A percentile compares a stretch with the other conserved stretches of the same genome.
phyloP scores from a whole-genome alignment of 2,888 invertebrate genomes.

The Eilema griseolum region DNA sequence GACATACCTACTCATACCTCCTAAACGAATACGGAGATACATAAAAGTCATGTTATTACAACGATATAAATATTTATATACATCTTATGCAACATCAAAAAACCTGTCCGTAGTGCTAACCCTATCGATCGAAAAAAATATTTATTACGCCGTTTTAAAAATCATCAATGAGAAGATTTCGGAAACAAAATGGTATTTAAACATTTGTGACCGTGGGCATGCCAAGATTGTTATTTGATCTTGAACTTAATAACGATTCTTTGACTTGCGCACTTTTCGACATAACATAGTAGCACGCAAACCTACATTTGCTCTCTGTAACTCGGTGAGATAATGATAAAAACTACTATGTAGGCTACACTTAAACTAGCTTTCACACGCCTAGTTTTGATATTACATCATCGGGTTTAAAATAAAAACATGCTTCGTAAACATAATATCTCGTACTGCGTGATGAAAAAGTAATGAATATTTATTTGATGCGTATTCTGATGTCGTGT shows the following conservation, averaged over 20 bases:
- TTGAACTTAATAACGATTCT: conserved; percentile 58
- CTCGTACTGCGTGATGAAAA: too few species aligned
- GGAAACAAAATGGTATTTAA: conserved; percentile 28
- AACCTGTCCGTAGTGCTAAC: background rate
- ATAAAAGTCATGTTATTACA: background rate
- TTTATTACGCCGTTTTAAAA: background rate
- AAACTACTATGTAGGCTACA: conserved; percentile 30
- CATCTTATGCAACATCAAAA: background rate
- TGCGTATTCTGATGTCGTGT: background rate
- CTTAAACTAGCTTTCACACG: conserved; percentile 34
- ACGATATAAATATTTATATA: background rate
- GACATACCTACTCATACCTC: too few species aligned
- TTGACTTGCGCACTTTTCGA: conserved; percentile 34
- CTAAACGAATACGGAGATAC: background rate
- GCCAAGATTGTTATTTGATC: conserved; percentile 55
- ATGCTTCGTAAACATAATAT: background rate
- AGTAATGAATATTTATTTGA: background rate
- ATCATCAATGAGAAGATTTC: conserved; percentile 24
- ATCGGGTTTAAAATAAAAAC: conserved; percentile 8
- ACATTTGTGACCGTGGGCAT: conserved; percentile 45
- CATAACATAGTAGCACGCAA: conserved; percentile 19
- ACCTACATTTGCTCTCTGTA: conserved; percentile 14
- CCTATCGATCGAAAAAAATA: background rate
- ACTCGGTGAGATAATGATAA: conserved; percentile 25
- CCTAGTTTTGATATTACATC: conserved; percentile 20